phyloP scores from a whole-genome alignment of 2,888 invertebrate species.

The Mesorhabditis sp. region DNA sequence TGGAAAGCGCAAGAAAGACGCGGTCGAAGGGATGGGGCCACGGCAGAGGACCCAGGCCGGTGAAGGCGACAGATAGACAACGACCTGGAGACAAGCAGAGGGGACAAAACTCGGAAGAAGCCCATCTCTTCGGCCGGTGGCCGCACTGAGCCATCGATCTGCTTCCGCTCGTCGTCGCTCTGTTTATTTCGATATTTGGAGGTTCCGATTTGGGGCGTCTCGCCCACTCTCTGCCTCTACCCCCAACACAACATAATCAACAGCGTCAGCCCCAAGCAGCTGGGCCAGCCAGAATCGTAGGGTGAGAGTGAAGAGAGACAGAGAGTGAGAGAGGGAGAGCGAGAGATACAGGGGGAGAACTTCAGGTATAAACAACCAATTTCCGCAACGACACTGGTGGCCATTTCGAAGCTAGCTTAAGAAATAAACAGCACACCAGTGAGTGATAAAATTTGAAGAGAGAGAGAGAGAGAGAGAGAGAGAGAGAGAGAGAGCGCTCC shows the following conservation, averaged over 20 bases:
- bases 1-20: constrained; percentile 16
- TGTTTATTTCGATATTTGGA: constrained; percentile 20
- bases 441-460: not conserved
- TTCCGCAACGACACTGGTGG: no score
- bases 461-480: constrained; percentile 15
- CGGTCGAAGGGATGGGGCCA: constrained; percentile 17
- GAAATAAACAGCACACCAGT: no score
- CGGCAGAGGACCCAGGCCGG: constrained; percentile 11
- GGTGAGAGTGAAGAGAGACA: constrained; percentile 15
- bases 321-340: constrained; percentile 13
- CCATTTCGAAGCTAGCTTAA: no score
- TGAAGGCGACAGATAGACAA: constrained; percentile 17
- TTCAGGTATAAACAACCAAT: no score
- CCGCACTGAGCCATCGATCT: constrained; percentile 13
- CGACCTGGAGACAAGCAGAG: constrained; percentile 11
- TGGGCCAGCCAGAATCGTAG: constrained; percentile 16
- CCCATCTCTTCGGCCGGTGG: constrained; percentile 13
- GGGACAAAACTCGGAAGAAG: constrained; percentile 16
- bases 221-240: constrained; percentile 6
- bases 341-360: constrained; percentile 15
- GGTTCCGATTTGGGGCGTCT: not conserved
- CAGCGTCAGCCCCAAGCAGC: constrained; percentile 6
- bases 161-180: constrained; percentile 10
- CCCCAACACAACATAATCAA: constrained; percentile 5
- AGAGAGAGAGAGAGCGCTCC: constrained; percentile 12